Conservation (phyloP, 23 tunicate species). For the Clavelina lepadiformis region DNA sequence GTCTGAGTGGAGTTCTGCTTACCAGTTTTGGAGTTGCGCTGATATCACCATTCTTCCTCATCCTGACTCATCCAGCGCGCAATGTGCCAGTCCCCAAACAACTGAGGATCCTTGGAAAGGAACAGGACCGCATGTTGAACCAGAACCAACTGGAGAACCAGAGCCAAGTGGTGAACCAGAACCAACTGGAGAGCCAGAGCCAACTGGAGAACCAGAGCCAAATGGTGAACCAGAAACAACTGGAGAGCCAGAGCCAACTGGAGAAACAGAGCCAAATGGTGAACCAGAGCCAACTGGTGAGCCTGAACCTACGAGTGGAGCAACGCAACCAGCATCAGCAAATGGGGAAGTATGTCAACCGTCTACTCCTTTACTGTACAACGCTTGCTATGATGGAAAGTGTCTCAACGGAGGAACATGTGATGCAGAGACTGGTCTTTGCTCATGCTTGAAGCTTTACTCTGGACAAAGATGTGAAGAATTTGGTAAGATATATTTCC, state of each 20-base stretch:
- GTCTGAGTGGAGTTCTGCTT: slow-evolving; percentile 59
- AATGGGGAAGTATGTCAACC: slow-evolving; percentile 29
- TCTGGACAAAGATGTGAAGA: slow-evolving; percentile 64
- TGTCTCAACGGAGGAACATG: slow-evolving; percentile 82
- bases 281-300: slow-evolving; percentile 13
- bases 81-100: slow-evolving; percentile 9
- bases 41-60: slow-evolving; percentile 56
- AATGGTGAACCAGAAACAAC: slow-evolving; percentile 14
- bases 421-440: slow-evolving; percentile 33
- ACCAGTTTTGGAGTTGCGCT: slow-evolving; percentile 78
- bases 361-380: neutral
- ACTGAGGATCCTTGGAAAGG: too few relatives aligned
- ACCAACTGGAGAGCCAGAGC: slow-evolving; percentile 15
- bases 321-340: slow-evolving; percentile 25
- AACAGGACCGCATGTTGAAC: too few relatives aligned
- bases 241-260: slow-evolving; percentile 9
- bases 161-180: slow-evolving; percentile 27
- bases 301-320: slow-evolving; percentile 27
- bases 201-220: slow-evolving; percentile 31
- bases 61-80: slow-evolving; percentile 11
- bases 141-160: slow-evolving; percentile 16
- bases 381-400: slow-evolving; percentile 43
- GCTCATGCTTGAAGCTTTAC: slow-evolving; percentile 48
- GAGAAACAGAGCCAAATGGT: slow-evolving; percentile 15
- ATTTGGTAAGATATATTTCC: slow-evolving; percentile 35